Percentiles rank a stretch among this genome's conserved stretches.
These are phyloP conservation scores for Anarrhichthys ocellatus DNA, from an alignment of 2,113 vertebrate species.

Conservation along the genomic window DNA sequence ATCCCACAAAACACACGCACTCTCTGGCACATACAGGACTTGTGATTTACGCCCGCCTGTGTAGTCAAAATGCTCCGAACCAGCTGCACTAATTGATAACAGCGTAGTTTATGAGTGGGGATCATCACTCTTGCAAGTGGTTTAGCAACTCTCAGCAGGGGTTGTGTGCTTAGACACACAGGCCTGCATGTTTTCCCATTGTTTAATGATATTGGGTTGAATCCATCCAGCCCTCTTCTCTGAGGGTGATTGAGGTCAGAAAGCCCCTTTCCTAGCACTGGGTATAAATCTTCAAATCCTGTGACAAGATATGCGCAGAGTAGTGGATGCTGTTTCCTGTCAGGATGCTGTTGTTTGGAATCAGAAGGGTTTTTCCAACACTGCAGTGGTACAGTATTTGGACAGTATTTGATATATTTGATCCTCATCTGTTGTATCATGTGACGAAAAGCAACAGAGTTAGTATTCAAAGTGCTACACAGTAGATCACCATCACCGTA, in stretches of 20 bases:
- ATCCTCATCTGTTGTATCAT: slow-evolving; percentile 7
- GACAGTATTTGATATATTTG: background rate
- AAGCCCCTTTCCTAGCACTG: background rate
- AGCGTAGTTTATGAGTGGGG: slow-evolving; percentile 41
- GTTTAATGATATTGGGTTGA: slow-evolving; percentile 4
- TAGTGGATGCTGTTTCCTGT: slow-evolving; percentile 10
- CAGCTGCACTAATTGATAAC: slow-evolving; percentile 59
- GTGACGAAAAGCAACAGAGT: slow-evolving; percentile 10
- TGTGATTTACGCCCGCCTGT: slow-evolving; percentile 38
- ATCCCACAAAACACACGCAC: slow-evolving; percentile 63
- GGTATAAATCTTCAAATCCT: slow-evolving; percentile 12
- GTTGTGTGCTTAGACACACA: background rate
- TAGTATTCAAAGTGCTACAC: slow-evolving; percentile 6
- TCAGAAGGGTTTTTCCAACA: background rate
- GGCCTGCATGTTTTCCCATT: slow-evolving; percentile 4
- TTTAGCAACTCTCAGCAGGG: slow-evolving; percentile 33
- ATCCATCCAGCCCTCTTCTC: background rate
- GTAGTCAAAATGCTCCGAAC: slow-evolving; percentile 39
- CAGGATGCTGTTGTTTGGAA: slow-evolving; percentile 2
- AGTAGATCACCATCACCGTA: slow-evolving; percentile 68
- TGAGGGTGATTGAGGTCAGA: slow-evolving; percentile 15
- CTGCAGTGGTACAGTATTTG: background rate
- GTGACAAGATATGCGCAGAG: slow-evolving; percentile 4
- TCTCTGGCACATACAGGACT: slow-evolving; percentile 24
- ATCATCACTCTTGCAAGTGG: slow-evolving; percentile 36